Evolutionary conservation across 2,888 invertebrate genomes (phyloP).

Genomic region (Lithophane leautieri): DNA sequence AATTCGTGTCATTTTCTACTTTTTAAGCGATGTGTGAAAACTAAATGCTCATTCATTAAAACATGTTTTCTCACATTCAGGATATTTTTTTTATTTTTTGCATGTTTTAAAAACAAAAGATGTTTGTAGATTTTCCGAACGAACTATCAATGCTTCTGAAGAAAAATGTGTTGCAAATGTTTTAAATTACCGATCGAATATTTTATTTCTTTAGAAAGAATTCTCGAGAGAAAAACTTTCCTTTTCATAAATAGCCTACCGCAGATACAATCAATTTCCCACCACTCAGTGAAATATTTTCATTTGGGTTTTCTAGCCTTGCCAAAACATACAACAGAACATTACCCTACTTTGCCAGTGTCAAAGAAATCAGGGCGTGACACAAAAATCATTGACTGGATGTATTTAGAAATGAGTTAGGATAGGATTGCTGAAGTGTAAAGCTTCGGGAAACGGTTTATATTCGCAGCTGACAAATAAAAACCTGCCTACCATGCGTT

Average conservation of each 20-base stretch:
- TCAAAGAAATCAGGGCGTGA: slow-evolving; percentile 50
- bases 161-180: not conserved
- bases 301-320: slow-evolving; percentile 23
- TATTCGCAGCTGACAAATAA: not conserved
- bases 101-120: not conserved
- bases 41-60: not conserved
- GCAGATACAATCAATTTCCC: slow-evolving; percentile 40
- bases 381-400: slow-evolving; percentile 43
- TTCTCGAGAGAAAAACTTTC: not conserved
- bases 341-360: slow-evolving; percentile 55
- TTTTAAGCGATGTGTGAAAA: slow-evolving; percentile 2
- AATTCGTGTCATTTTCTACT: slow-evolving; percentile 3
- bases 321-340: slow-evolving; percentile 51
- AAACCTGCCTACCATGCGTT: not conserved
- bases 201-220: slow-evolving; percentile 14
- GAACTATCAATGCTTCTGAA: not conserved
- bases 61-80: not conserved
- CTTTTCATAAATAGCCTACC: slow-evolving; percentile 8
- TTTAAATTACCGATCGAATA: slow-evolving; percentile 5
- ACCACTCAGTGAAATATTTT: slow-evolving; percentile 24
- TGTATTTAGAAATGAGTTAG: slow-evolving; percentile 31
- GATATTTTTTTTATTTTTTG: not conserved
- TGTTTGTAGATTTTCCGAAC: slow-evolving; percentile 1
- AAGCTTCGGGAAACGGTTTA: not conserved
- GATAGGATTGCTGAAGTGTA: slow-evolving; percentile 28